A percentile compares a stretch with the other conserved stretches of the same genome.
Conservation (phyloP, 2,888 invertebrate genomes). For the Dryobota labecula region DNA sequence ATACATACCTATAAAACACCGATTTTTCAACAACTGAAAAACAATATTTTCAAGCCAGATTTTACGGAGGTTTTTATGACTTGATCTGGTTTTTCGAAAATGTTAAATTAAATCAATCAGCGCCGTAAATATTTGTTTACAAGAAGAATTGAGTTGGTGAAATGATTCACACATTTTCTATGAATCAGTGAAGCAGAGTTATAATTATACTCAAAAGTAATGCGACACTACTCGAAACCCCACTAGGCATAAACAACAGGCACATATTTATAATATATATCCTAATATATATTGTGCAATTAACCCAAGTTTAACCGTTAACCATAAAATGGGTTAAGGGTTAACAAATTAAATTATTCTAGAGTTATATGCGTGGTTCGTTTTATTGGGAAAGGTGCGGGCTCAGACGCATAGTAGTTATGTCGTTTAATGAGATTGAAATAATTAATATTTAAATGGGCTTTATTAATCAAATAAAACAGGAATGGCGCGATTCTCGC, state of each 20-base stretch:
- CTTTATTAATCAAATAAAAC: background rate
- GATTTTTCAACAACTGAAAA: background rate
- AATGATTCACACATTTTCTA: background rate
- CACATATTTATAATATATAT: slow-evolving; percentile 24
- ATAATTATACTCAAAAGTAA: slow-evolving; percentile 24
- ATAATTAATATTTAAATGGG: background rate
- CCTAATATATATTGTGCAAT: slow-evolving; percentile 54
- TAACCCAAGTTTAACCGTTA: slow-evolving; percentile 65
- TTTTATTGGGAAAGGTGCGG: slow-evolving; percentile 49
- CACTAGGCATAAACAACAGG: slow-evolving; percentile 22
- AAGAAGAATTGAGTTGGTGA: background rate
- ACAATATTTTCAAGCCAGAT: background rate
- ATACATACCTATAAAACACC: no score
- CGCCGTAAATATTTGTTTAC: background rate
- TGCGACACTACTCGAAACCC: slow-evolving; percentile 11
- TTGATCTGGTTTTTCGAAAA: background rate
- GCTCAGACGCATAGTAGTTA: slow-evolving; percentile 35
- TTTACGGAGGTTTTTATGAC: background rate
- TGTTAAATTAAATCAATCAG: background rate
- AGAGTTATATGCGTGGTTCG: slow-evolving; percentile 59
- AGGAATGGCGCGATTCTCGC: background rate
- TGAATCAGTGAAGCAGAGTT: background rate
- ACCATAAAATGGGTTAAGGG: slow-evolving; percentile 68
- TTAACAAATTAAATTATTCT: slow-evolving; percentile 73
- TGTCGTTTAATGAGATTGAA: slow-evolving; percentile 13